Conservation (phyloP, 1,140 invertebrate genomes). For the Triops longicaudatus region DNA sequence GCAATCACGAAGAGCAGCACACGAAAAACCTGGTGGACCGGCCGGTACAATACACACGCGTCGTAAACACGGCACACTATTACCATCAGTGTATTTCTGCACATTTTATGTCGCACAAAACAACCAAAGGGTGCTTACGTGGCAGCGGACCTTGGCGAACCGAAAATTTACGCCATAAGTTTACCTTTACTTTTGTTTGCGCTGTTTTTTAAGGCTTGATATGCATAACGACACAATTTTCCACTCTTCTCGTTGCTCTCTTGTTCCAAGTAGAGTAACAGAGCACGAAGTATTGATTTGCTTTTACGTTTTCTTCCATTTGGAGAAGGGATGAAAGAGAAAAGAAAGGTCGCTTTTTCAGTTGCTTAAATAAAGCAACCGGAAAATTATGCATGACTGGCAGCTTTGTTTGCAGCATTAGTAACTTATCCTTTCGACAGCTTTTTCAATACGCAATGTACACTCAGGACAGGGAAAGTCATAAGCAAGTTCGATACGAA, state of each 20-base stretch:
- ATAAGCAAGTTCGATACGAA: not conserved
- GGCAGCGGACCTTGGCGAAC: not conserved
- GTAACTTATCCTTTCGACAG: not conserved
- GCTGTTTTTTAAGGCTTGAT: not conserved
- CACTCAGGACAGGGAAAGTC: not conserved
- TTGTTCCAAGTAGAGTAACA: not conserved
- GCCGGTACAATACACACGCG: not conserved
- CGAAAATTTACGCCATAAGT: not conserved
- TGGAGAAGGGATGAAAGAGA: not conserved
- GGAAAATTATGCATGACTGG: conserved; percentile 10
- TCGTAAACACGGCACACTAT: too few species aligned
- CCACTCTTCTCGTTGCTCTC: not conserved
- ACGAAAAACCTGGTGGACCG: not conserved
- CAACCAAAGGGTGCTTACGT: too few species aligned
- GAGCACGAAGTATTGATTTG: not conserved
- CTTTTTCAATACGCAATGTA: not conserved
- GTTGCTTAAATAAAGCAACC: not conserved
- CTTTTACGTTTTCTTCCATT: not conserved
- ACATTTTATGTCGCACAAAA: too few species aligned
- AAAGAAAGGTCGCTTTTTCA: not conserved
- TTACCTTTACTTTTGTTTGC: not conserved
- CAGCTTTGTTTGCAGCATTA: not conserved
- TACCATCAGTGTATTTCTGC: too few species aligned
- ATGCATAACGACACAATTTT: not conserved
- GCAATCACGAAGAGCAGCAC: not conserved